These are phyloP conservation scores for Semaprochilodus insignis DNA, from an alignment of 2,797 vertebrate species.

Conservation along the genomic window DNA sequence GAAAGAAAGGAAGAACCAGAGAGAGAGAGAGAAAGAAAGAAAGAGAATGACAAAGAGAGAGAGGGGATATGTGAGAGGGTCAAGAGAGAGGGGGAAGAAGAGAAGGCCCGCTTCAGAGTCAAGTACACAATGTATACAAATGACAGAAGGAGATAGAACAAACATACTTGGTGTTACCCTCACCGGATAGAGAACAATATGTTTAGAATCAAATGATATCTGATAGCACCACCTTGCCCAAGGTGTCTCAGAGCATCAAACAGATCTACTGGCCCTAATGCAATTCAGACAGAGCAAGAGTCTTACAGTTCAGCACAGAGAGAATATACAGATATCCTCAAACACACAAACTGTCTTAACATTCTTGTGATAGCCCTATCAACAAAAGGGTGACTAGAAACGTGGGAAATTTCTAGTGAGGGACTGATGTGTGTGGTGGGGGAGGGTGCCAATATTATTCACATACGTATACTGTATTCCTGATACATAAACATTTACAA, in stretches of 20 bases:
- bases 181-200: slow-evolving; percentile 19
- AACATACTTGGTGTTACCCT: slow-evolving; percentile 28
- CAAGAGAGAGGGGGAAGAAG: slow-evolving; percentile 22
- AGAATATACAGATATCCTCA: background rate
- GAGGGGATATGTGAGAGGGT: slow-evolving; percentile 26
- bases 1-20: slow-evolving; percentile 24
- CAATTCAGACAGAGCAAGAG: slow-evolving; percentile 25
- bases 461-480: no score
- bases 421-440: no score
- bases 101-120: background rate
- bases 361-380: background rate
- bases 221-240: slow-evolving; percentile 54
- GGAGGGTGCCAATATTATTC: no score
- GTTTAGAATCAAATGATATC: slow-evolving; percentile 58
- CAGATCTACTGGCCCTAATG: slow-evolving; percentile 47
- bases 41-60: slow-evolving; percentile 30
- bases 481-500: no score
- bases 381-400: background rate
- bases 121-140: slow-evolving; percentile 42
- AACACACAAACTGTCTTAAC: background rate
- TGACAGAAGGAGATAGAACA: slow-evolving; percentile 44
- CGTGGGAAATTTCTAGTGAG: no score
- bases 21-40: background rate
- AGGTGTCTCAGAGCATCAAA: slow-evolving; percentile 50
- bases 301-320: slow-evolving; percentile 22